Base-by-base conservation (phyloP, 30 jellyfish, hydroid and myxozoan species). In the Pseudorhiza aurosa region DNA sequence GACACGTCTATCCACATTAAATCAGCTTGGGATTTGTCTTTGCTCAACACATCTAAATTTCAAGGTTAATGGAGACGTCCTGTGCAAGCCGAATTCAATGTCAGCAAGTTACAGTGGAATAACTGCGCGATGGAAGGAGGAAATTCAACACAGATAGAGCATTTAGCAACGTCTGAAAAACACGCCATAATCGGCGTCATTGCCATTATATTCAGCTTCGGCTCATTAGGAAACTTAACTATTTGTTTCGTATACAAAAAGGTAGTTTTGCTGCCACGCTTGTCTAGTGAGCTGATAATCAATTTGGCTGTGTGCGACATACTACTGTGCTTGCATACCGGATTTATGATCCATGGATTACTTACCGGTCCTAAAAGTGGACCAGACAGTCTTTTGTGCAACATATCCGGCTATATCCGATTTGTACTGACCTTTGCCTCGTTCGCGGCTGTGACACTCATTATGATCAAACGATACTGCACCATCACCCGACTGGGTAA, bases 241-340 rank as follows among this genome's bases (percentile, higher is more conserved):
- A 64, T 64, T 12, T 64, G 77, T 58, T 64, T 30, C 30, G 77
- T 64, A 39, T 64, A 64, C 58, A 64, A 42, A 33, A 64, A 32
- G 35, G 77, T 33, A 17, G 59, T 31, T 58, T 37, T 64, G 31
- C 33, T 64, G 9, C 77, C 53, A 15, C 53, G 53, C 8, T n/a
- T 64, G 40, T 42, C 77, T 12, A 64, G 58, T n/a, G 21, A 30
- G 11, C 33, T 64, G 32, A 64, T 64, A 11, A 33, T 64, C 33
- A 64, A 64, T 36, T 42, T 64, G 28, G 77, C 77, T 1, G 37
- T 64, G 12, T 64, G 77, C 24, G 77, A 64, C 33, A 19, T 64
- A 17, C 33, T 64, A 33, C 10, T 64, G 77, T 64, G 77, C 77
- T 58, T 64, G 9, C 53, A 64, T 21, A 64, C 77, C 14, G 77